Base-by-base conservation (phyloP, 2,888 invertebrate genomes). In the Tricholauxania praeusta region DNA sequence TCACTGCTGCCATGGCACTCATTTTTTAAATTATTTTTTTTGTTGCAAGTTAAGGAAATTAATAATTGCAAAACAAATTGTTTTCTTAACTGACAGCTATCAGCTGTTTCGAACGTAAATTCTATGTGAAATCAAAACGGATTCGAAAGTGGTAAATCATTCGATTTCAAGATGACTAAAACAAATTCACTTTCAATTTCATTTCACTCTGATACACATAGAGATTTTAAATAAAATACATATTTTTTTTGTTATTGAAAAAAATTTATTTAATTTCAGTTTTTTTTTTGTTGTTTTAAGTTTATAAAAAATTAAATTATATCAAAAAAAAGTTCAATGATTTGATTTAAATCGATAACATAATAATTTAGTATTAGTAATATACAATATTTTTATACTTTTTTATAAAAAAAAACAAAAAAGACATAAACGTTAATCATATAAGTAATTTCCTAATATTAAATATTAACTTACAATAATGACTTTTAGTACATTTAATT, bases 351-450 rank as follows among this genome's bases (percentile, higher is more conserved):
- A 57, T 53, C 60, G 72, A 80, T 80, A 83, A 84, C 83, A 84
- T 84, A 85, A 84, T 84, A 85, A 86, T 82, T 84, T 84, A 85
- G 81, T 84, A 85, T 85, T 86, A 85, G 83, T 85, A 83, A 82
- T 82, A 80, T 84, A 84, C 84, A 85, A 80, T 84, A 81, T 83
- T 81, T 84, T 83, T 83, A 81, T 79, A 77, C 75, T 78, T 78
- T 78, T 74, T 78, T 78, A 74, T 81, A 80, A 79, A 83, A 81
- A 74, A 68, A 74, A 73, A 17, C 78, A 77, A 79, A 80, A 80
- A 80, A 80, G 80, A 81, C 78, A 84, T 82, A 84, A 81, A 73
- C 53, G 74, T 72, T 82, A 74, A 74, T 75, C 75, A 75, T 75
- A 78, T 77, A 77, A 75, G 62, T 75, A 74, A 76, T 71, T 65